phyloP scores from a whole-genome alignment of 2,888 invertebrate genomes.

The Agonopterix heracliana region DNA sequence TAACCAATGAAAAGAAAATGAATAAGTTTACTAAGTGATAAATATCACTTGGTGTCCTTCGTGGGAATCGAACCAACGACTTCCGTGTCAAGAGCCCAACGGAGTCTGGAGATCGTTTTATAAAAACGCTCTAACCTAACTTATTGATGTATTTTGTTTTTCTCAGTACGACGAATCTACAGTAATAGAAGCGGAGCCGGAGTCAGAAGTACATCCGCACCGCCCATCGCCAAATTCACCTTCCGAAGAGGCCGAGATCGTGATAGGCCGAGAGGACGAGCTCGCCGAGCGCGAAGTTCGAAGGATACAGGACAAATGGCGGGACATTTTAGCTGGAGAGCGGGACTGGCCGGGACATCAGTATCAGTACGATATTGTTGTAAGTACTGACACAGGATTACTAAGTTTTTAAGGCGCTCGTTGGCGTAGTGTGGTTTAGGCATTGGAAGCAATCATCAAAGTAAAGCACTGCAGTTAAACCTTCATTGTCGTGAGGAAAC shows the following conservation, averaged over 20 bases:
- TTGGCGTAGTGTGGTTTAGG: too few relatives aligned
- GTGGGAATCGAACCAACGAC: too few relatives aligned
- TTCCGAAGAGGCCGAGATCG: constrained; percentile 77
- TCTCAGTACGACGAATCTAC: constrained; percentile 80
- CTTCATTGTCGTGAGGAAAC: too few relatives aligned
- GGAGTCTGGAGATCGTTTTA: too few relatives aligned
- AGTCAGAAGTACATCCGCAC: constrained; percentile 76
- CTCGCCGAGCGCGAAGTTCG: constrained; percentile 67
- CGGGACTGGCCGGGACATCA: constrained; percentile 66
- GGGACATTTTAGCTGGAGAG: constrained; percentile 80
- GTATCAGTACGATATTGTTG: constrained; percentile 84
- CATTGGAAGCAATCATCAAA: too few relatives aligned
- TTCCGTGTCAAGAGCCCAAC: too few relatives aligned
- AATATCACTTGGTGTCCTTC: too few relatives aligned
- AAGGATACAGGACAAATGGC: constrained; percentile 86
- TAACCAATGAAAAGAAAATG: too few relatives aligned
- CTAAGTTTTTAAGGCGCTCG: too few relatives aligned
- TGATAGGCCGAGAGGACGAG: constrained; percentile 72
- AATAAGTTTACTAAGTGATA: too few relatives aligned
- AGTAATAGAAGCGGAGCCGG: constrained; percentile 81
- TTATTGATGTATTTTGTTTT: neutral
- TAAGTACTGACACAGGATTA: constrained; percentile 50
- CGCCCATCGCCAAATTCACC: constrained; percentile 68
- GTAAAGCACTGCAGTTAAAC: too few relatives aligned
- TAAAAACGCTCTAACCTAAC: too few relatives aligned